Conservation (phyloP, 2,113 vertebrate genomes). For the Butorides virescens region DNA sequence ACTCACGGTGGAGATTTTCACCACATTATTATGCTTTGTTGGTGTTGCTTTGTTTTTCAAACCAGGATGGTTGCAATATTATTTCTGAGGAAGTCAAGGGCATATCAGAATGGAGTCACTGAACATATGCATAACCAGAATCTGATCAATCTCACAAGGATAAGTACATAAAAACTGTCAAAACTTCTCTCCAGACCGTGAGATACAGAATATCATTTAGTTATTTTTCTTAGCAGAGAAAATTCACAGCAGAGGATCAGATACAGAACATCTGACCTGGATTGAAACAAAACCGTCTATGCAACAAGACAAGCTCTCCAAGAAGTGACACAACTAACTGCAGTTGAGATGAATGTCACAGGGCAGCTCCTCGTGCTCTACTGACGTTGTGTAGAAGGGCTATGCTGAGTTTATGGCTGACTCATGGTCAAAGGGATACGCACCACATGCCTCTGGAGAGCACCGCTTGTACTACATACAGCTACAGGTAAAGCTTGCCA, state of each 20-base stretch:
- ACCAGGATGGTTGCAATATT: not conserved
- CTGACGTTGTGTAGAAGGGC: not conserved
- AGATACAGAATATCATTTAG: not conserved
- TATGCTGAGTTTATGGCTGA: not conserved
- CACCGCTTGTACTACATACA: not conserved
- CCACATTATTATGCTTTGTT: not conserved
- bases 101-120: not conserved
- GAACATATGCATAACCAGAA: not conserved
- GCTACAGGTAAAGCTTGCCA: conserved; percentile 21
- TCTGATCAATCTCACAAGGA: not conserved
- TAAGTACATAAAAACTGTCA: conserved; percentile 15
- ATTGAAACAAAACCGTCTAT: not conserved
- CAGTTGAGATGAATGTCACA: not conserved
- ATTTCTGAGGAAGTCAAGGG: not conserved
- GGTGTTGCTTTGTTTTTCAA: not conserved
- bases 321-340: not conserved
- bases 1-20: not conserved
- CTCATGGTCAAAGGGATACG: not conserved
- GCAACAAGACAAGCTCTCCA: not conserved
- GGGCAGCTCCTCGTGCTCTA: not conserved
- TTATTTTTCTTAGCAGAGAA: not conserved
- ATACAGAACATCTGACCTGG: not conserved
- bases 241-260: not conserved
- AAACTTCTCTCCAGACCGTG: not conserved
- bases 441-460: not conserved